A percentile compares a stretch with the other conserved stretches of the same genome.
Conservation (phyloP, 2,888 invertebrate genomes). For the Habroteleia sp. region DNA sequence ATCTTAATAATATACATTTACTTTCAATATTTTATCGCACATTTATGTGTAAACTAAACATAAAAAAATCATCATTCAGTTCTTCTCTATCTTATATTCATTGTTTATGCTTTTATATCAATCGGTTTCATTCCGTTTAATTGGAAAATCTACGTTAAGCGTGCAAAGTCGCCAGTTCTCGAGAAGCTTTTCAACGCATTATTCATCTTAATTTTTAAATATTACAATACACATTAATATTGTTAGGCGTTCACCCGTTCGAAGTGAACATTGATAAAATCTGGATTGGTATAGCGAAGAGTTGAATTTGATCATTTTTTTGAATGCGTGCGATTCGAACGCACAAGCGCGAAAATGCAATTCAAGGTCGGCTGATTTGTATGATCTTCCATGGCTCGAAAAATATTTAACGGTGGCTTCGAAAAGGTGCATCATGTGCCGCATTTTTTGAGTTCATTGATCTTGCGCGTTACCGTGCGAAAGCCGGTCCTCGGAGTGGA, state of each 20-base stretch:
- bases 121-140: too few relatives aligned
- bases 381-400: slow-evolving; percentile 14
- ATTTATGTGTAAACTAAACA: background rate
- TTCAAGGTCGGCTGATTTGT: background rate
- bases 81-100: too few relatives aligned
- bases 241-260: too few relatives aligned
- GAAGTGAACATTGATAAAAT: background rate
- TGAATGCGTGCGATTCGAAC: background rate
- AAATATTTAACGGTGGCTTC: slow-evolving; percentile 11
- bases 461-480: slow-evolving; percentile 46
- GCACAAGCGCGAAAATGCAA: background rate
- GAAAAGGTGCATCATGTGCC: slow-evolving; percentile 33
- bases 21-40: slow-evolving; percentile 10
- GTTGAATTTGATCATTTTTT: background rate
- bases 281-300: background rate
- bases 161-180: too few relatives aligned
- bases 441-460: slow-evolving; percentile 56
- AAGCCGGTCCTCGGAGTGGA: slow-evolving; percentile 59
- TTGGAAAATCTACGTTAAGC: too few relatives aligned
- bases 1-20: slow-evolving; percentile 13
- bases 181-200: too few relatives aligned
- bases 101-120: too few relatives aligned
- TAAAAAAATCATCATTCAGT: slow-evolving; percentile 13
- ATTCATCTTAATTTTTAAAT: too few relatives aligned
- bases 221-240: too few relatives aligned